A percentile compares a stretch with the other conserved stretches of the same genome.
Evolutionary conservation across 2,113 vertebrate genomes (phyloP).

Genomic region (Microcebus griseorufus): DNA sequence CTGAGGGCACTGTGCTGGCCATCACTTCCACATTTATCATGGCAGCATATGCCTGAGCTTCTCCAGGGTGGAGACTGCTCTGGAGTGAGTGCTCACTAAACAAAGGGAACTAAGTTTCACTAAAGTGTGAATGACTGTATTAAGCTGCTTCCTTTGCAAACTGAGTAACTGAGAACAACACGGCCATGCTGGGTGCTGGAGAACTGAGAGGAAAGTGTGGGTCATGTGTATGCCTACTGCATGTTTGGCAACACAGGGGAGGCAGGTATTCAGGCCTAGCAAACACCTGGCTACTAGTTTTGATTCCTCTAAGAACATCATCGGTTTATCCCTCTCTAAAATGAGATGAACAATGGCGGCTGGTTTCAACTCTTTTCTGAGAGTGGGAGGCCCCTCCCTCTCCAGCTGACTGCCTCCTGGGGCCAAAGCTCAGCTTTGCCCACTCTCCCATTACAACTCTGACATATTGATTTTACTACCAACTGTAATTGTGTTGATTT

Average conservation of each 20-base stretch:
- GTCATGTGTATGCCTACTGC: neutral
- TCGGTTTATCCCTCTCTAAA: neutral
- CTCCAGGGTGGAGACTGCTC: neutral
- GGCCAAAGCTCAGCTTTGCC: constrained; percentile 8
- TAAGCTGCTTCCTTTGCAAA: neutral
- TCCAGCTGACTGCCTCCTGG: neutral
- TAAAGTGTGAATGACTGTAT: constrained; percentile 10
- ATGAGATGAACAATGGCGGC: neutral
- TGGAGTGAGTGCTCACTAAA: neutral
- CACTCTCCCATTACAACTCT: constrained; percentile 32
- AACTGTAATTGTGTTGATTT: constrained; percentile 26
- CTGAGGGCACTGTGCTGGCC: neutral
- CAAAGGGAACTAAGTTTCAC: constrained; percentile 19
- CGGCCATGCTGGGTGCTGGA: neutral
- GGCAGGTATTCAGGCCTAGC: neutral
- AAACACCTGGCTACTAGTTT: neutral
- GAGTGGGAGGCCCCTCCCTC: neutral
- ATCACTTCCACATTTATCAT: neutral
- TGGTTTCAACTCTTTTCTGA: neutral
- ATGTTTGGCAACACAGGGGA: too few species aligned
- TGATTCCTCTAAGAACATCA: neutral
- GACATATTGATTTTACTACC: constrained; percentile 52
- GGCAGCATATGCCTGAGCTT: neutral
- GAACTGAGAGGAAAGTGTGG: accelerated
- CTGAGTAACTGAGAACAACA: neutral